These are phyloP conservation scores for Hypselothyrea guttata DNA, from an alignment of 2,888 invertebrate genomes.

Conservation along the genomic window DNA sequence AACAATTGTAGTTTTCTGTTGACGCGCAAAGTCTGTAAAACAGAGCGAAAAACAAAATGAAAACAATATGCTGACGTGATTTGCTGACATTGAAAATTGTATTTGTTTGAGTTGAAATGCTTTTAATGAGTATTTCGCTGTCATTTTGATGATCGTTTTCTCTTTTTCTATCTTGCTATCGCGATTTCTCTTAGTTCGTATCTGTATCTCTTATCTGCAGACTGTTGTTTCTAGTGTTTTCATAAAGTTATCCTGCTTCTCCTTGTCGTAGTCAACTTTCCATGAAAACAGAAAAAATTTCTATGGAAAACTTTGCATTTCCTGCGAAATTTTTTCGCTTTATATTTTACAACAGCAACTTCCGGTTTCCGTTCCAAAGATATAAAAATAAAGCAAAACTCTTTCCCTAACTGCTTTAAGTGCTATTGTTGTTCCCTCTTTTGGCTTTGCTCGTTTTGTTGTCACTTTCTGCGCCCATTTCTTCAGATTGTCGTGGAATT, in stretches of 20 bases:
- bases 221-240: too few relatives aligned
- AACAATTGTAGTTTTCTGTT: not conserved
- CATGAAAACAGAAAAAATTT: conserved; percentile 35
- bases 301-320: conserved; percentile 72
- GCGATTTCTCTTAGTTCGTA: not conserved
- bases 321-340: conserved; percentile 64
- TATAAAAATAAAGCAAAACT: conserved; percentile 61
- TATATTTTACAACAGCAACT: conserved; percentile 71
- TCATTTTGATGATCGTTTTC: conserved; percentile 25
- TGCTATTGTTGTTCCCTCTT: conserved; percentile 14
- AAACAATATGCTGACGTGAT: conserved; percentile 28
- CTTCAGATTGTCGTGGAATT: conserved; percentile 36
- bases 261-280: conserved; percentile 35
- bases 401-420: conserved; percentile 29
- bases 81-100: conserved; percentile 63
- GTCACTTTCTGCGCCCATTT: conserved; percentile 48
- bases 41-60: conserved; percentile 8
- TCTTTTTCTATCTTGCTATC: conserved; percentile 3
- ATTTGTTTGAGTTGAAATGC: conserved; percentile 41
- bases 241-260: too few relatives aligned
- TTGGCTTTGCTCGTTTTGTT: conserved; percentile 40
- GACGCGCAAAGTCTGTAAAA: not conserved
- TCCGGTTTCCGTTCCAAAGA: conserved; percentile 66
- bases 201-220: not conserved
- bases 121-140: conserved; percentile 42